phyloP scores from a whole-genome alignment of 2,797 vertebrate species.

The Rhynchotus rufescens region DNA sequence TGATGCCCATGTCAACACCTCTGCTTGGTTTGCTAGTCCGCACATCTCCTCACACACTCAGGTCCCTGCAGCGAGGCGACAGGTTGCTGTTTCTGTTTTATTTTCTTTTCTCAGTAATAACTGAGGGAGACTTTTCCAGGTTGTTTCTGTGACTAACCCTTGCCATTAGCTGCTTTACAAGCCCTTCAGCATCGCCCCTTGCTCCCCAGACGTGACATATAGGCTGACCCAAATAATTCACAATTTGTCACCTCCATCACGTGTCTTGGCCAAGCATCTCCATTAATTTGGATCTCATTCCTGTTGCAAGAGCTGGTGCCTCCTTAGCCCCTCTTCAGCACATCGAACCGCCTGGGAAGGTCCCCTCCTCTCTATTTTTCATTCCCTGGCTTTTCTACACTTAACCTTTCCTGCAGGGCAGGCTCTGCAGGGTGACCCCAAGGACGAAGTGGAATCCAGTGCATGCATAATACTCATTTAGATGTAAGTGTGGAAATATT shows the following conservation, averaged over 20 bases:
- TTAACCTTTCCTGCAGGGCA: neutral
- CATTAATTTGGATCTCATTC: neutral
- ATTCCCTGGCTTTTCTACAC: neutral
- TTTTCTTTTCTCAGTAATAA: neutral
- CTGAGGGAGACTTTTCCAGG: neutral
- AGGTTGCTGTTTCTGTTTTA: neutral
- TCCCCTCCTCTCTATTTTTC: neutral
- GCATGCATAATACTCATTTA: neutral
- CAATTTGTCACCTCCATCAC: neutral
- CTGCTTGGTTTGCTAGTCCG: neutral
- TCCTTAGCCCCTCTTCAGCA: neutral
- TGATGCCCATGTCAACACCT: no score
- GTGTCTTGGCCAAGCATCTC: neutral
- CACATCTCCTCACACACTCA: no score
- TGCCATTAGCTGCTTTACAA: neutral
- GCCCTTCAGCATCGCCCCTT: neutral
- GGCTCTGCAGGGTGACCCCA: neutral
- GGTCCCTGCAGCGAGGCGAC: no score
- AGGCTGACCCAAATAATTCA: neutral
- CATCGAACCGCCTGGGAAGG: neutral
- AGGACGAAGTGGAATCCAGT: neutral
- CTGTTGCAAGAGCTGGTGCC: neutral
- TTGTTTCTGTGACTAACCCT: neutral
- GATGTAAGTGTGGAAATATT: neutral
- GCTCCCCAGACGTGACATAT: neutral